Base-by-base conservation (phyloP, 1,140 invertebrate species). In the Carcinoscorpius rotundicauda region DNA sequence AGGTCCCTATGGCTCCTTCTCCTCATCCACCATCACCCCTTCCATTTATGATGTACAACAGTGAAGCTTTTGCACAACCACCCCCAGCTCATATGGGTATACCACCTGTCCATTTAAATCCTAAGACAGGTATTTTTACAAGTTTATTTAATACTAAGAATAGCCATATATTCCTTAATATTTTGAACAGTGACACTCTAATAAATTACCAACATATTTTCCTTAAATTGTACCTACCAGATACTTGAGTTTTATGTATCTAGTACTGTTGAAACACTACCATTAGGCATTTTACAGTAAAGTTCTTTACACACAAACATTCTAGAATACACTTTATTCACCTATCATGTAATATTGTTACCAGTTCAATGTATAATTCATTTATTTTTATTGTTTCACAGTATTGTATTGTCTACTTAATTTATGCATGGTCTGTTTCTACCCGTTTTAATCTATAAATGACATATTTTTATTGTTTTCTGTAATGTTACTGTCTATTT, bases 81-180 rank as follows among this genome's bases (percentile, higher is more conserved):
- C 93, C 93, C 49, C 93, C 94, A 9, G 93, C 94, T 71, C 93
- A 97, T 77, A 97, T 95, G 89, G 93, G 93, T 71, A 95, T 96
- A 71, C 90, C 91, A 64, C 91, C 92, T 58, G 93, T 96, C 78
- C 88, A 93, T 76, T 76, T 81, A 68, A 79, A 81, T 68, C 77
- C 78, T 62, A 81, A 80, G 74, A 78, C 81, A 76, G 79, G 81
- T 82, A 73, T 29, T 29, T 29, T 29, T 1, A 29, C 29, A 29
- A 29, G 29, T 29, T 29, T 29, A 29, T 29, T 29, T 29, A 29
- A 29, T 29, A 29, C 29, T 29, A 29, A 29, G 29, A 29, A 29
- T 6, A 55, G 6, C 53, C 53, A 8, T 55, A 55, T 8, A 8
- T 55, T 8, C n/a, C n/a, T 55, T 55, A 8, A 55, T 55, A 8